Evolutionary conservation across 92 coral and sea anemone genomes (phyloP), one percentile per base, ranked within the genome.

Genomic region (Porites evermanni): DNA sequence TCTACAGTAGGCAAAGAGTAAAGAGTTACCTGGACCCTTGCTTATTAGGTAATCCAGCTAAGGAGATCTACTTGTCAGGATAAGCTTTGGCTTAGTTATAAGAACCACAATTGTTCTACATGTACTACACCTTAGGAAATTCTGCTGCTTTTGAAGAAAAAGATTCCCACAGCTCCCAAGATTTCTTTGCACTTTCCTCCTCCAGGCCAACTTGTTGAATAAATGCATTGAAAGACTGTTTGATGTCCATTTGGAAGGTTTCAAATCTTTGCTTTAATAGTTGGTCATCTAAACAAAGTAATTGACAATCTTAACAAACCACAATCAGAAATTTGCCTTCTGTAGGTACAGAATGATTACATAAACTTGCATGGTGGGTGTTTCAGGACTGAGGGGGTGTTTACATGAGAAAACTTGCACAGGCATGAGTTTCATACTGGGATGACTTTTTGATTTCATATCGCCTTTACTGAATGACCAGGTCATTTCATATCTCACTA

Each of bases 111-210:
- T 38, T 38, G 4, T 38, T 38, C 47, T 20, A 52, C 14, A 2
- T 10, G 14, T 81, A 19, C 69, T 16, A 21, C 64, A 83, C 87
- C 87, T 83, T 63, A 44, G 73, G 1, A n/a, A 63, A 72, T 52
- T 83, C 54, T 63, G 59, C 13, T 2, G 64, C 19, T 74, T 74
- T 73, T 21, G 64, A 44, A 5, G 87, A 83, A 74, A 83, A 53
- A 63, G 80, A 73, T 32, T 21, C 80, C 87, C 87, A 83, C 63
- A 83, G 23, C 47, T 17, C 64, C 87, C 80, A 83, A 18, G 87
- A 67, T 16, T 72, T 74, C 70, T 83, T 73, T 64, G 13, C 67
- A 24, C 24, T 64, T 83, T 74, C 73, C n/a, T 50, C 74, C 16
- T 83, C 80, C 51, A 83, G 67, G 26, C 76, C 73, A 20, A 74